Conservation (phyloP, 2,888 invertebrate genomes). For the Crematogaster levior region DNA sequence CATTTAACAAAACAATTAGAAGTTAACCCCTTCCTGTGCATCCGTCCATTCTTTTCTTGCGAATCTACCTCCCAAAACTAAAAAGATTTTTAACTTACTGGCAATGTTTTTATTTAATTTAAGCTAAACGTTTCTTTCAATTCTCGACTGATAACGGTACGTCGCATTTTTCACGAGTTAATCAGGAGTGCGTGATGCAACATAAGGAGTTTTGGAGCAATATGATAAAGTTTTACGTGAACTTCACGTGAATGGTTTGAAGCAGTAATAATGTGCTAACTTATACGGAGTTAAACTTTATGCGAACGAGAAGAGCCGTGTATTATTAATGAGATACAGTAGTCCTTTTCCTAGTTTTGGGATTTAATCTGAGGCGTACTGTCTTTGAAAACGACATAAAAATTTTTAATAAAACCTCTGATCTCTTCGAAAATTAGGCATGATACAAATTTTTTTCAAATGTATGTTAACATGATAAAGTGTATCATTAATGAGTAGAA, state of each 20-base stretch:
- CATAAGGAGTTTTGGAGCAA: conserved; percentile 25
- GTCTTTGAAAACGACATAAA: neutral
- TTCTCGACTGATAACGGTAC: neutral
- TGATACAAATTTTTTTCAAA: neutral
- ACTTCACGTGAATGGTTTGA: conserved; percentile 10
- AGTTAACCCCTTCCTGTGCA: conserved; percentile 84
- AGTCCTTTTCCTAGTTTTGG: conserved; percentile 11
- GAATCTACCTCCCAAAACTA: conserved; percentile 78
- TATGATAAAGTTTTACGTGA: conserved; percentile 34
- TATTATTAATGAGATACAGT: conserved; percentile 44
- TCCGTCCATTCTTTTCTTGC: conserved; percentile 78
- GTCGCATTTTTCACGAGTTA: conserved; percentile 3
- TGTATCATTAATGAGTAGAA: neutral
- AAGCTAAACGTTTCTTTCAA: neutral
- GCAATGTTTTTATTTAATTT: neutral
- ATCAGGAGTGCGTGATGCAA: neutral
- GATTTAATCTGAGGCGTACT: neutral
- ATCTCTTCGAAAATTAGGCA: neutral
- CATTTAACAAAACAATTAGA: conserved; percentile 86
- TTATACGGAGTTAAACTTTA: conserved; percentile 29
- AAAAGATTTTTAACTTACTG: conserved; percentile 63
- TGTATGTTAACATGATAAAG: neutral
- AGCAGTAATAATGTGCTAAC: conserved; percentile 32
- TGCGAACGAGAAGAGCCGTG: conserved; percentile 28
- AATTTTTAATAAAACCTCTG: neutral